Evolutionary conservation across 2,113 vertebrate genomes (phyloP).

Genomic region (Ictalurus furcatus): DNA sequence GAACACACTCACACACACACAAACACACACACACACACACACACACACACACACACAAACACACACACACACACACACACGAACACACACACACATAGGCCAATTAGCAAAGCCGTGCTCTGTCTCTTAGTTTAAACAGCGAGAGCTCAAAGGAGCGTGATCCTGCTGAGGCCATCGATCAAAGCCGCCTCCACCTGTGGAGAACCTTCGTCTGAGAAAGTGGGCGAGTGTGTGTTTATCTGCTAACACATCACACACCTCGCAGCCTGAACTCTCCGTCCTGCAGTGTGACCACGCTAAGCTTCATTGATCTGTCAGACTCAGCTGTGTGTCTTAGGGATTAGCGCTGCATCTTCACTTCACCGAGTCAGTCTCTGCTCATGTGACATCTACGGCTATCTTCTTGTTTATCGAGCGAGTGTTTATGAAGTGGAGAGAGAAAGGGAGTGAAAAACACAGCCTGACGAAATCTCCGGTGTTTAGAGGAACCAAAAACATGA

Average conservation of each 20-base stretch:
- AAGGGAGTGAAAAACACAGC: not conserved
- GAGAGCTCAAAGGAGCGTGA: not conserved
- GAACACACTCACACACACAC: no score
- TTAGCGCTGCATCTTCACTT: slow-evolving; percentile 17
- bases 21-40: no score
- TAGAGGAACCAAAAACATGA: not conserved
- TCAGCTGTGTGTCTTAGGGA: slow-evolving; percentile 29
- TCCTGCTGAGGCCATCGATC: slow-evolving; percentile 43
- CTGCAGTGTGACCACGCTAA: slow-evolving; percentile 23
- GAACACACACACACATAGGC: not conserved
- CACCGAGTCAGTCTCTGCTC: slow-evolving; percentile 12
- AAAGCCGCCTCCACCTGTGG: slow-evolving; percentile 19
- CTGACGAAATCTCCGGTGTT: not conserved
- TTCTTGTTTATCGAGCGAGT: slow-evolving; percentile 36
- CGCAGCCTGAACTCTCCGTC: slow-evolving; percentile 23
- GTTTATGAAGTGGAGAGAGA: slow-evolving; percentile 33
- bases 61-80: no score
- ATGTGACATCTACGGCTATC: slow-evolving; percentile 20
- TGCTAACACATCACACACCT: slow-evolving; percentile 38
- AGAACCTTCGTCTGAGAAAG: slow-evolving; percentile 6
- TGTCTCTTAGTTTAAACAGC: not conserved
- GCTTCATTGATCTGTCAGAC: slow-evolving; percentile 32
- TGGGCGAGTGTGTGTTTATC: slow-evolving; percentile 28
- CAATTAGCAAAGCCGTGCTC: slow-evolving; percentile 13
- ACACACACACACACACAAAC: no score